A percentile compares a stretch with the other conserved stretches of the same genome.
Evolutionary conservation across 2,888 invertebrate genomes (phyloP).

Genomic region (Sylvicola fuscatus): DNA sequence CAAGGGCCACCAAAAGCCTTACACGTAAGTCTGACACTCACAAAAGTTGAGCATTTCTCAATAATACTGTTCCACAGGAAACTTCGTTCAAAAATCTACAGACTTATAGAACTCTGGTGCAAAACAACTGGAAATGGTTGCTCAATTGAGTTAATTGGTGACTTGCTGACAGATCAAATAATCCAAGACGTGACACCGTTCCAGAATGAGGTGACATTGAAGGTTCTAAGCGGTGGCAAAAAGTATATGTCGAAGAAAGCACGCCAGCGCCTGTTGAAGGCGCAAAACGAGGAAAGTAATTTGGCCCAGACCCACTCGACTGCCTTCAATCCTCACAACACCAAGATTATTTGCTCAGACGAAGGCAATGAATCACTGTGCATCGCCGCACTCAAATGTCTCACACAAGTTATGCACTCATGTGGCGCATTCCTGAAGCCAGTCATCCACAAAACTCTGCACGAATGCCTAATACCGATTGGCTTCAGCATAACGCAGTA

Average conservation of each 20-base stretch:
- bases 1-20: conserved; percentile 11
- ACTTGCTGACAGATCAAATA: conserved; percentile 12
- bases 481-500: conserved; percentile 8
- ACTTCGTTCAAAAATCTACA: conserved; percentile 13
- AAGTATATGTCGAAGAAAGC: conserved; percentile 19
- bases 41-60: neutral
- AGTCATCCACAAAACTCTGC: conserved; percentile 3
- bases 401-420: conserved; percentile 9
- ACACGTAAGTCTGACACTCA: conserved; percentile 10
- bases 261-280: conserved; percentile 15
- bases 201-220: conserved; percentile 12
- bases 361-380: conserved; percentile 12
- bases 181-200: conserved; percentile 13
- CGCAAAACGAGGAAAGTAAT: conserved; percentile 15
- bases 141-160: conserved; percentile 12
- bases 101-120: conserved; percentile 13
- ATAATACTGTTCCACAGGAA: conserved; percentile 2
- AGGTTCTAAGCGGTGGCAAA: conserved; percentile 14
- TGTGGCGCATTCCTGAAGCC: conserved; percentile 5
- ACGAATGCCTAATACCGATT: neutral
- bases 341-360: conserved; percentile 10
- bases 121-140: conserved; percentile 12
- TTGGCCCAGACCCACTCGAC: conserved; percentile 12
- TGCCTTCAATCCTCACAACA: conserved; percentile 8
- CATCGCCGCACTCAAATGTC: conserved; percentile 11